Evolutionary conservation across 2,113 vertebrate species (phyloP).

Genomic region (Coracopsis vasa): DNA sequence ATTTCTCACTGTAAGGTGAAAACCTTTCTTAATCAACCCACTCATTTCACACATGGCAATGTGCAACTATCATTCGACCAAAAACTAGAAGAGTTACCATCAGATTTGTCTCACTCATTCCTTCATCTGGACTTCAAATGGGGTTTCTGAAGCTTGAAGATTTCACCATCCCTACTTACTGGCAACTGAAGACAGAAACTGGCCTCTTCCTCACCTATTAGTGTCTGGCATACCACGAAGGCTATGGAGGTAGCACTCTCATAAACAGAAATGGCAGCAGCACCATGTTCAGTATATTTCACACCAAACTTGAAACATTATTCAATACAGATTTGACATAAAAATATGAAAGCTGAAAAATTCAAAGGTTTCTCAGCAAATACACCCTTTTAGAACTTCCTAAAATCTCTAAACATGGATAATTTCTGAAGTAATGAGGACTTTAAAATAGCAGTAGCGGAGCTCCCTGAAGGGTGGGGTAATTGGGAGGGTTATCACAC

Average conservation of each 20-base stretch:
- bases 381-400: background rate
- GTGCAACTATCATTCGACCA: background rate
- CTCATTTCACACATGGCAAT: background rate
- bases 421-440: background rate
- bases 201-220: background rate
- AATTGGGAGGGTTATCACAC: slow-evolving; percentile 7
- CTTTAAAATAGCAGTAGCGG: background rate
- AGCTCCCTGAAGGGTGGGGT: background rate
- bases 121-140: background rate
- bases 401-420: background rate
- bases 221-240: background rate
- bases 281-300: background rate
- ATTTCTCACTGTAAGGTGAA: background rate
- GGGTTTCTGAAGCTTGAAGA: background rate
- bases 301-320: background rate
- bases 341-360: background rate
- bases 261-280: background rate
- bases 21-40: background rate
- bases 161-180: background rate
- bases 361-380: background rate
- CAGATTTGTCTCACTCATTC: background rate
- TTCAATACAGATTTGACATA: background rate
- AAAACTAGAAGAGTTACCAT: background rate
- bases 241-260: background rate
- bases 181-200: background rate